Conservation (phyloP, 2,888 invertebrate genomes). For the Andrena chrysosceles region DNA sequence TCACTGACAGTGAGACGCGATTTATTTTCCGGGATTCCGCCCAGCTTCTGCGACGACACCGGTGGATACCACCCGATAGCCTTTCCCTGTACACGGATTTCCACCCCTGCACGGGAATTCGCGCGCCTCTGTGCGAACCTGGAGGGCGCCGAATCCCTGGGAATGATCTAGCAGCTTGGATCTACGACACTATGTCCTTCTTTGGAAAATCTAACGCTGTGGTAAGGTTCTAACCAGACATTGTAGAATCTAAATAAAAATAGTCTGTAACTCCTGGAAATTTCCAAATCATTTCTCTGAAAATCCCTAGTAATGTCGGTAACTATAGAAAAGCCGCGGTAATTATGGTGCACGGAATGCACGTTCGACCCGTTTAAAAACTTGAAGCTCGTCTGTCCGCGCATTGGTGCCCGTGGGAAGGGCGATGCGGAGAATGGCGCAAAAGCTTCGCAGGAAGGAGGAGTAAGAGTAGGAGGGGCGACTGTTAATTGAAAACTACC, state of each 20-base stretch:
- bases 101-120: constrained; percentile 34
- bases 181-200: too few species aligned
- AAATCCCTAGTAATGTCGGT: too few species aligned
- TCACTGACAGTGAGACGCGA: constrained; percentile 75
- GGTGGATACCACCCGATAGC: constrained; percentile 56
- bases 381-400: constrained; percentile 73
- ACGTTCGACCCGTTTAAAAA: constrained; percentile 72
- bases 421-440: constrained; percentile 57
- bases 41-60: constrained; percentile 50
- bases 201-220: too few species aligned
- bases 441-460: constrained; percentile 60
- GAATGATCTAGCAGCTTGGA: not conserved
- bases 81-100: constrained; percentile 42
- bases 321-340: not conserved
- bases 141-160: not conserved
- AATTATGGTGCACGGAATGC: constrained; percentile 47
- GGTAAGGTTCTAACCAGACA: too few species aligned
- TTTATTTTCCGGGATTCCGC: constrained; percentile 74
- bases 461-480: constrained; percentile 50
- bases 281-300: too few species aligned
- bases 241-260: too few species aligned
- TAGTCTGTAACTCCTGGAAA: too few species aligned
- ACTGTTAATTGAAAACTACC: constrained; percentile 83
- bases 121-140: not conserved
- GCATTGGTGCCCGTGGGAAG: constrained; percentile 37